A percentile compares a stretch with the other conserved stretches of the same genome.
These are phyloP conservation scores for Mesitornis unicolor DNA, from an alignment of 2,113 vertebrate genomes.

Conservation along the genomic window DNA sequence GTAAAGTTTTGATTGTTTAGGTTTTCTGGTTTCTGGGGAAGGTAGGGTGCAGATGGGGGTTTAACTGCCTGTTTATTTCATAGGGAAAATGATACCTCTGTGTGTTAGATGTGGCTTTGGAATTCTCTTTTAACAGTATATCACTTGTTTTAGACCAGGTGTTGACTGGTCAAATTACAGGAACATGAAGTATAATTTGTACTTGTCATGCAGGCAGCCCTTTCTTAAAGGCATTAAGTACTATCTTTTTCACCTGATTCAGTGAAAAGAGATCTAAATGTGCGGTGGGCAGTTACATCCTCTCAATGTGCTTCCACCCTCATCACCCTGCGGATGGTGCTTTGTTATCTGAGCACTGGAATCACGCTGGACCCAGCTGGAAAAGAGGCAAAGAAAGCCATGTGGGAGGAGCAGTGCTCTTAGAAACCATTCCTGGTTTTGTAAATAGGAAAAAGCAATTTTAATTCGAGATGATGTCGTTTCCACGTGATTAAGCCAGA, in stretches of 20 bases:
- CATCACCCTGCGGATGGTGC: not conserved
- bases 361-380: slow-evolving; percentile 5
- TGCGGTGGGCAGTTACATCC: not conserved
- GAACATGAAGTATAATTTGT: slow-evolving; percentile 53
- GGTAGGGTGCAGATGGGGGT: not conserved
- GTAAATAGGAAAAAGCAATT: slow-evolving; percentile 43
- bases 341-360: slow-evolving; percentile 32
- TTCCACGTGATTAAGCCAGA: slow-evolving; percentile 32
- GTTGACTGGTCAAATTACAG: slow-evolving; percentile 57
- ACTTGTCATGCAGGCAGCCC: slow-evolving; percentile 38
- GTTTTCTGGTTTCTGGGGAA: slow-evolving; percentile 11
- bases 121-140: slow-evolving; percentile 50
- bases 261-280: slow-evolving; percentile 35
- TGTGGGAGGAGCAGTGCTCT: not conserved
- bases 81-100: not conserved
- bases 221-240: slow-evolving; percentile 28
- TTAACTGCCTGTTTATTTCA: slow-evolving; percentile 59
- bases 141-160: slow-evolving; percentile 52
- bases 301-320: not conserved
- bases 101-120: slow-evolving; percentile 37
- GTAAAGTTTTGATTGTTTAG: not conserved
- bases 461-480: slow-evolving; percentile 16
- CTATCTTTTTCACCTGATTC: slow-evolving; percentile 45
- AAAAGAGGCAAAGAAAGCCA: slow-evolving; percentile 17
- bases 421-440: slow-evolving; percentile 24